Evolutionary conservation across 1,140 invertebrate genomes (phyloP).

Genomic region (Diprion similis): DNA sequence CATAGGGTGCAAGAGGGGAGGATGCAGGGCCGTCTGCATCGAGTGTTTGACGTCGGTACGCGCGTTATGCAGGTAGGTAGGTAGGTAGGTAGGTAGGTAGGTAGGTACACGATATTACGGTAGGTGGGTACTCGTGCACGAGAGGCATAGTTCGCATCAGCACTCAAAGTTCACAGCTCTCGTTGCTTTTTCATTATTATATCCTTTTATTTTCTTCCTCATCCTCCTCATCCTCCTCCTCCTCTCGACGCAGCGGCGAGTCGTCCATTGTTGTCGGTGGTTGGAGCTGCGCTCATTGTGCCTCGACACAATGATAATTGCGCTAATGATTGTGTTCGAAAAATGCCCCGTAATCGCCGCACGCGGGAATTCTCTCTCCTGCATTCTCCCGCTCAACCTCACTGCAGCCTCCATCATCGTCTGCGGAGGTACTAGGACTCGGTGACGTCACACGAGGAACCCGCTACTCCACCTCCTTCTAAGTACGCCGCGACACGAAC

Average conservation of each 20-base stretch:
- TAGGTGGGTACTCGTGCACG: constrained; percentile 21
- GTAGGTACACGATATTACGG: no score
- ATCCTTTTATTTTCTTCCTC: constrained; percentile 40
- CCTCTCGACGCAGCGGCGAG: constrained; percentile 34
- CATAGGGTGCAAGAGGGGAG: background rate
- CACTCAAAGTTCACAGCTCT: background rate
- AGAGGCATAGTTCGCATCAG: constrained; percentile 30
- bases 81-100: no score
- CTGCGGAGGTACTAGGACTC: no score
- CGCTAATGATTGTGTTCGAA: constrained; percentile 53
- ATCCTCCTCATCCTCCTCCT: constrained; percentile 2
- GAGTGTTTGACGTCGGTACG: background rate
- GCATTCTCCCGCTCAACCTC: constrained; percentile 25
- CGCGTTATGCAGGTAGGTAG: no score
- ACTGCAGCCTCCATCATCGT: constrained; percentile 11
- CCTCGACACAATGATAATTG: constrained; percentile 55
- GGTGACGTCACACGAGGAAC: no score
- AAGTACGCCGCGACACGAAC: no score
- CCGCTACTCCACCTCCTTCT: no score
- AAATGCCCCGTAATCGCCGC: constrained; percentile 48
- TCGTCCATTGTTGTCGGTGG: constrained; percentile 44
- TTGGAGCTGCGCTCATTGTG: constrained; percentile 47
- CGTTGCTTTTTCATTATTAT: constrained; percentile 49
- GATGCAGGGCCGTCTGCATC: background rate
- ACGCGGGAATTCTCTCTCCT: constrained; percentile 22